These are phyloP conservation scores for Vulpes lagopus DNA, from an alignment of 2,113 vertebrate genomes.

Conservation along the genomic window DNA sequence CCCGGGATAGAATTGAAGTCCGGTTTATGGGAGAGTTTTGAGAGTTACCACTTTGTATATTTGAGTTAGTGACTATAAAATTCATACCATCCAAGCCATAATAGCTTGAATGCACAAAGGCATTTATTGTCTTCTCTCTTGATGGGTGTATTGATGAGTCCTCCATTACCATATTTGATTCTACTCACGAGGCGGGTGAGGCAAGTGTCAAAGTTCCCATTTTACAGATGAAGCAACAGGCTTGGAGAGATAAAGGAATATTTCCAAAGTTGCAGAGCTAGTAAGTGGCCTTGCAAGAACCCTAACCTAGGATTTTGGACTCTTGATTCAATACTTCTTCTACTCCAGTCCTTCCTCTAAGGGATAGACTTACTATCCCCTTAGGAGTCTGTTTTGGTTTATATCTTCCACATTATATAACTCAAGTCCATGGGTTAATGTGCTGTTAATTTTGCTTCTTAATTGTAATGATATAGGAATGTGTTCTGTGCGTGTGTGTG, in stretches of 20 bases:
- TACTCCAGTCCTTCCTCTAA: neutral
- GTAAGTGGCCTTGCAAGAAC: neutral
- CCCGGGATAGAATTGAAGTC: conserved; percentile 41
- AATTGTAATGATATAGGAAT: neutral
- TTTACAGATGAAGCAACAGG: neutral
- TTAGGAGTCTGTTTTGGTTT: conserved; percentile 4
- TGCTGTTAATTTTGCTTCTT: neutral
- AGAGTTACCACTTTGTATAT: conserved; percentile 43
- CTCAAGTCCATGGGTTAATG: neutral
- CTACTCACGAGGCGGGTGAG: neutral
- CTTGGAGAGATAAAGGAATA: neutral
- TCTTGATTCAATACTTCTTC: conserved; percentile 21
- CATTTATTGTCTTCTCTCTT: conserved; percentile 29
- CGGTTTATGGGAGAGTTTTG: conserved; percentile 36
- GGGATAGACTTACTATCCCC: neutral
- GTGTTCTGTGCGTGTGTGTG: neutral
- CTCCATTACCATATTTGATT: neutral
- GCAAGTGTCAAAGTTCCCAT: neutral
- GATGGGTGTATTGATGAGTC: neutral
- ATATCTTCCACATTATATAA: neutral
- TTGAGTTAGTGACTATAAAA: conserved; percentile 19
- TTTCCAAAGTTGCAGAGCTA: neutral
- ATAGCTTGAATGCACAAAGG: neutral
- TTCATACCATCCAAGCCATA: neutral
- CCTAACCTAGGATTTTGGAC: neutral